phyloP scores from a whole-genome alignment of 2,797 vertebrate genomes.

The Argya squamiceps region DNA sequence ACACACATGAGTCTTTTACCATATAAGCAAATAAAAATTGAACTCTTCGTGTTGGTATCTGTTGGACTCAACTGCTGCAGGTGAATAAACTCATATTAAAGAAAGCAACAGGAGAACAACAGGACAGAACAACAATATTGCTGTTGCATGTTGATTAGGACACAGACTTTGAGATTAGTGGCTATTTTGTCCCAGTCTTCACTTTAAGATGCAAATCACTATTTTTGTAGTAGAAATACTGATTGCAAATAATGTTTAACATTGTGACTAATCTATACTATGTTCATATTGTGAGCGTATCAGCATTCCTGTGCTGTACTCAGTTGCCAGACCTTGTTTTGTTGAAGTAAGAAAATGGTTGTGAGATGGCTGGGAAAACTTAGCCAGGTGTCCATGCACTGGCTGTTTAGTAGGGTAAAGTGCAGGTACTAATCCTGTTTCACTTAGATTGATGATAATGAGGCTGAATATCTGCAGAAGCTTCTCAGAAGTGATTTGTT shows the following conservation, averaged over 20 bases:
- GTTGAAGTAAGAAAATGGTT: not conserved
- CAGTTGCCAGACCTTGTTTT: not conserved
- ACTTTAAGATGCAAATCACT: not conserved
- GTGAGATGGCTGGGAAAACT: not conserved
- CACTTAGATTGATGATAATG: not conserved
- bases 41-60: not conserved
- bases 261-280: not conserved
- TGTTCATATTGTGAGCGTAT: not conserved
- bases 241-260: not conserved
- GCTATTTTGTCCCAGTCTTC: not conserved
- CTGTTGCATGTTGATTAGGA: not conserved
- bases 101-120: not conserved
- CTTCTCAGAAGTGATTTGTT: not conserved
- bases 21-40: not conserved
- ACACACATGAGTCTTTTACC: not conserved
- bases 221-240: not conserved
- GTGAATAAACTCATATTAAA: not conserved
- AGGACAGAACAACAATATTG: not conserved
- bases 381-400: not conserved
- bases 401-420: not conserved
- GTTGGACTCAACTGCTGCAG: not conserved
- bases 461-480: not conserved
- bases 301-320: not conserved
- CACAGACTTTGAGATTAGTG: not conserved
- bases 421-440: not conserved